Percentiles rank a stretch among this genome's conserved stretches.
phyloP scores from a whole-genome alignment of 2,113 vertebrate species.

The Sinocyclocheilus anophthalmus region DNA sequence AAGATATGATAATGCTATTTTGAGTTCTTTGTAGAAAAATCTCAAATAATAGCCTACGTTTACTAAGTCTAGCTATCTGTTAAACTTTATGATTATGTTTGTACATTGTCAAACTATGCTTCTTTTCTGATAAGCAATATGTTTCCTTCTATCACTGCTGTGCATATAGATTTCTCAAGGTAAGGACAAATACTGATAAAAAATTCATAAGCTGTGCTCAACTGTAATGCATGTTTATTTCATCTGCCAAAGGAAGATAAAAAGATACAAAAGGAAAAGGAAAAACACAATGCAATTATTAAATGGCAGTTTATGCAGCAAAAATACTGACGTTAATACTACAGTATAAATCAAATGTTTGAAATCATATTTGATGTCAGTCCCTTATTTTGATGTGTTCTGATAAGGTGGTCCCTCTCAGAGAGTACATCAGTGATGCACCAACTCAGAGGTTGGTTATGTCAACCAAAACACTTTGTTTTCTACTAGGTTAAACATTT shows the following conservation, averaged over 20 bases:
- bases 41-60: no score
- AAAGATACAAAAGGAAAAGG: neutral
- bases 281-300: neutral
- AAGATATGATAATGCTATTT: no score
- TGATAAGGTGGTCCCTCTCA: neutral
- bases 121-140: no score
- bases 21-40: no score
- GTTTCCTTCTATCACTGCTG: no score
- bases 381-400: neutral
- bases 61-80: no score
- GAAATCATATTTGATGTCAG: neutral
- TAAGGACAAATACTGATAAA: neutral
- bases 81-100: no score
- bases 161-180: neutral
- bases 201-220: neutral
- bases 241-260: neutral
- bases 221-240: neutral
- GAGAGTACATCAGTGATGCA: neutral
- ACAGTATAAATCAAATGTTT: neutral
- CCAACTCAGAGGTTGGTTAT: neutral
- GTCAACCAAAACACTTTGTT: neutral
- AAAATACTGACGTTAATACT: slow-evolving; percentile 47
- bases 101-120: no score
- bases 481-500: neutral
- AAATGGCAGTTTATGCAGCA: slow-evolving; percentile 38